Percentiles rank a stretch among this genome's conserved stretches.
Evolutionary conservation across 2,888 invertebrate species (phyloP).

Genomic region (Pseudanteris insignis): DNA sequence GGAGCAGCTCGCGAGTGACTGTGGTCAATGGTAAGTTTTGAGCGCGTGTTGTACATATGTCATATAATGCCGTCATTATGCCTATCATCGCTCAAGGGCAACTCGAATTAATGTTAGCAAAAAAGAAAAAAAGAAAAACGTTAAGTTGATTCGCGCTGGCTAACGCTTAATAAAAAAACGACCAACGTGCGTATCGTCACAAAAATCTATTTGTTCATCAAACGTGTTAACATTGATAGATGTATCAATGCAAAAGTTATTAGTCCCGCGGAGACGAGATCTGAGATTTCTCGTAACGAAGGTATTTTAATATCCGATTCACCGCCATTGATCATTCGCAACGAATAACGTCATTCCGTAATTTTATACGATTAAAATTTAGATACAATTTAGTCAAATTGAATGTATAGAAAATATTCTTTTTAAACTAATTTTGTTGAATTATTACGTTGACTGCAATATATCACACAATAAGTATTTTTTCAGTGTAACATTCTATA

Average conservation of each 20-base stretch:
- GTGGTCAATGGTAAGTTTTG: constrained; percentile 32
- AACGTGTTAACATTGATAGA: constrained; percentile 25
- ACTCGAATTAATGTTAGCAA: constrained; percentile 26
- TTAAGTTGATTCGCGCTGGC: constrained; percentile 9
- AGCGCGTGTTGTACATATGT: constrained; percentile 28
- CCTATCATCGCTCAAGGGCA: constrained; percentile 31
- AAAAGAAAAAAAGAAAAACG: too few relatives aligned
- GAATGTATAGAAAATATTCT: too few relatives aligned
- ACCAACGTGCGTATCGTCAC: constrained; percentile 11
- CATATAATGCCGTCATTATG: constrained; percentile 23
- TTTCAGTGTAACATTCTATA: constrained; percentile 12
- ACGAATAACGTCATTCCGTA: constrained; percentile 16
- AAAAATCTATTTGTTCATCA: constrained; percentile 27
- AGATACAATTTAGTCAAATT: too few relatives aligned
- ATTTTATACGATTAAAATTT: too few relatives aligned
- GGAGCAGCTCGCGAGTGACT: constrained; percentile 14
- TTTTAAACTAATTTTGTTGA: too few relatives aligned
- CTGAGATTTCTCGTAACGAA: constrained; percentile 15
- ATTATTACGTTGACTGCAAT: too few relatives aligned
- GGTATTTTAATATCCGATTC: constrained; percentile 21
- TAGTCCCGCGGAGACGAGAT: constrained; percentile 5
- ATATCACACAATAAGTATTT: constrained; percentile 5
- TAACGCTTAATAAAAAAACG: constrained; percentile 20
- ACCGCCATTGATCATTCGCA: constrained; percentile 7
- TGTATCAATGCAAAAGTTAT: constrained; percentile 25